Evolutionary conservation across 2,797 vertebrate species (phyloP).

Genomic region (Rhincodon typus): DNA sequence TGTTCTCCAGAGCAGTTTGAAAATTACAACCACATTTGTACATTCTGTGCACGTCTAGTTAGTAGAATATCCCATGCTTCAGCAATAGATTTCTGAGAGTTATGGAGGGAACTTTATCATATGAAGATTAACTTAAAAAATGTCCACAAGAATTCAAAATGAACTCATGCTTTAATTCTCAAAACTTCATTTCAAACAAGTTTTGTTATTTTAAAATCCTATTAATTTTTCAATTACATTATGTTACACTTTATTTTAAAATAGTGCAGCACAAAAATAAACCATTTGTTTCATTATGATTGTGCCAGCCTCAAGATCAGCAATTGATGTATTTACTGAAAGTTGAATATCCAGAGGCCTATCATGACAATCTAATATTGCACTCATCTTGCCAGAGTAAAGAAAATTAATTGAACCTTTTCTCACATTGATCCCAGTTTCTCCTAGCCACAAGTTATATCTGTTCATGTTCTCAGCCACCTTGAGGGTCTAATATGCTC

Average conservation of each 20-base stretch:
- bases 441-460: too few species aligned
- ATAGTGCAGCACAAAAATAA: not conserved
- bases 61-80: not conserved
- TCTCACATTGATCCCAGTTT: too few species aligned
- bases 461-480: too few species aligned
- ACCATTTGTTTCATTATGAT: not conserved
- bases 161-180: not conserved
- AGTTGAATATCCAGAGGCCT: too few species aligned
- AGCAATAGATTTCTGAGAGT: not conserved
- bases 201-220: not conserved
- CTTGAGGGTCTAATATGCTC: too few species aligned
- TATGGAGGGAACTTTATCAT: not conserved
- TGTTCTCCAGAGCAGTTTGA: not conserved
- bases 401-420: too few species aligned
- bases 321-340: too few species aligned
- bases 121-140: not conserved
- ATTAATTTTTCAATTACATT: too few species aligned
- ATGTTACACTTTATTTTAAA: not conserved
- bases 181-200: not conserved
- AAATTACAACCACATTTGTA: not conserved
- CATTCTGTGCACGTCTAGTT: not conserved
- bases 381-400: too few species aligned
- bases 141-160: not conserved
- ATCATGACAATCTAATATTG: too few species aligned
- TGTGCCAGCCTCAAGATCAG: too few species aligned